Percentiles rank a stretch among this genome's conserved stretches.
Evolutionary conservation across 2,888 invertebrate genomes (phyloP).

Genomic region (Nymphalis polychloros): DNA sequence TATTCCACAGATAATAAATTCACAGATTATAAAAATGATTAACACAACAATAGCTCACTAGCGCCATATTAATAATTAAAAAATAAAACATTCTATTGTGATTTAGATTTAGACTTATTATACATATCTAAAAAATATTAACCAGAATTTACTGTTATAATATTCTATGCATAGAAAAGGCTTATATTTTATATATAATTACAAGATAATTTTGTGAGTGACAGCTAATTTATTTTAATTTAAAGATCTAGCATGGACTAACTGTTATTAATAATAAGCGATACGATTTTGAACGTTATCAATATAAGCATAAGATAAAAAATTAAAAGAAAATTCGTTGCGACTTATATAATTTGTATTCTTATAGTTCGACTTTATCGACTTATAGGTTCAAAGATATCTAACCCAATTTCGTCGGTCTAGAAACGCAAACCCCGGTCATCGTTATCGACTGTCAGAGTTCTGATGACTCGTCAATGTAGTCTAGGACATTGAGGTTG

Average conservation of each 20-base stretch:
- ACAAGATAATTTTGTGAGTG: conserved; percentile 6
- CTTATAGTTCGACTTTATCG: too few relatives aligned
- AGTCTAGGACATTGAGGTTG: too few relatives aligned
- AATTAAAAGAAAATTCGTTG: background rate
- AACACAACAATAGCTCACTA: conserved; percentile 11
- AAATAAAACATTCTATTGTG: background rate
- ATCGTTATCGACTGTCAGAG: too few relatives aligned
- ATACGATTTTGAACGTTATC: background rate
- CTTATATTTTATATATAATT: background rate
- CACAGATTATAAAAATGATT: conserved; percentile 10
- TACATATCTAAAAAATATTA: conserved; percentile 4
- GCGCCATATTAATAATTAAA: conserved; percentile 5
- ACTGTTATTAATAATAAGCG: background rate
- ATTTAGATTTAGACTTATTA: background rate
- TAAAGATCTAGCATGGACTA: conserved; percentile 18
- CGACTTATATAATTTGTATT: background rate
- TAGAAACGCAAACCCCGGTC: too few relatives aligned
- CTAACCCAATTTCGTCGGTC: too few relatives aligned
- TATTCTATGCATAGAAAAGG: conserved; percentile 7
- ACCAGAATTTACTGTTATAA: background rate
- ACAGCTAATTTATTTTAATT: conserved; percentile 9
- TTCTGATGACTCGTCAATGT: too few relatives aligned
- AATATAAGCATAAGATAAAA: background rate
- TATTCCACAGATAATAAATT: conserved; percentile 23
- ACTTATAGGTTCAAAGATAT: too few relatives aligned